A percentile compares a stretch with the other conserved stretches of the same genome.
These are phyloP conservation scores for Polypterus senegalus DNA, from an alignment of 2,113 vertebrate species.

Conservation along the genomic window DNA sequence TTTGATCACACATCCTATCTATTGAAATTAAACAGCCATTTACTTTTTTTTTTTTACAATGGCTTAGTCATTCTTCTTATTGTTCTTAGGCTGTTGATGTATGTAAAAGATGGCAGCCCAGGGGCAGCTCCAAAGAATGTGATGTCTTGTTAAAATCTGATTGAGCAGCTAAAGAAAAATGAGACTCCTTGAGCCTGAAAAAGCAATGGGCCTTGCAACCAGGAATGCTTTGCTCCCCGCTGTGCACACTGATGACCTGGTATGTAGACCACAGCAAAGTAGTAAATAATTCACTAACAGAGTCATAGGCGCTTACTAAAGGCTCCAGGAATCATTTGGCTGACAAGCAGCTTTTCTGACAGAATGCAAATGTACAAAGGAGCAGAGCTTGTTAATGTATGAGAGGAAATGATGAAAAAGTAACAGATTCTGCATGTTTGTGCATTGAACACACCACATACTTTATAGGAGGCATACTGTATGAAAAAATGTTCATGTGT, in stretches of 20 bases:
- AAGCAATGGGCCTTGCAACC: constrained; percentile 33
- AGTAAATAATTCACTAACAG: constrained; percentile 45
- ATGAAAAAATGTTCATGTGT: too few relatives aligned
- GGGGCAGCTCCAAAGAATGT: constrained; percentile 57
- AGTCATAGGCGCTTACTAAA: constrained; percentile 41
- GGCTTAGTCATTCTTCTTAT: constrained; percentile 31
- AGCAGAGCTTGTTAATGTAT: neutral
- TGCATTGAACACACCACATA: too few relatives aligned
- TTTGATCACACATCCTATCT: constrained; percentile 43
- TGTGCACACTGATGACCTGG: constrained; percentile 39
- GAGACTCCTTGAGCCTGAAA: constrained; percentile 33
- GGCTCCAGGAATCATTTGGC: constrained; percentile 43
- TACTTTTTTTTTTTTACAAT: constrained; percentile 23
- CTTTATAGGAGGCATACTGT: too few relatives aligned
- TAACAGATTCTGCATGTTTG: too few relatives aligned
- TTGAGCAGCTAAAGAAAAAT: constrained; percentile 29
- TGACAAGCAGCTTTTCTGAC: constrained; percentile 17
- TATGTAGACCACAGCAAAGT: constrained; percentile 39
- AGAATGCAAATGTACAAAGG: neutral
- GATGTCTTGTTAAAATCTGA: constrained; percentile 61
- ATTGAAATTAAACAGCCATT: constrained; percentile 45
- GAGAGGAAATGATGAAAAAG: neutral
- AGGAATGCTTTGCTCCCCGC: constrained; percentile 41
- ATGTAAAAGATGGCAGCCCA: constrained; percentile 42
- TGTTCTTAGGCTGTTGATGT: constrained; percentile 32